Percentiles rank a stretch among this genome's conserved stretches.
Conservation (phyloP, 2,888 invertebrate genomes). For the Chrysodeixis includens region DNA sequence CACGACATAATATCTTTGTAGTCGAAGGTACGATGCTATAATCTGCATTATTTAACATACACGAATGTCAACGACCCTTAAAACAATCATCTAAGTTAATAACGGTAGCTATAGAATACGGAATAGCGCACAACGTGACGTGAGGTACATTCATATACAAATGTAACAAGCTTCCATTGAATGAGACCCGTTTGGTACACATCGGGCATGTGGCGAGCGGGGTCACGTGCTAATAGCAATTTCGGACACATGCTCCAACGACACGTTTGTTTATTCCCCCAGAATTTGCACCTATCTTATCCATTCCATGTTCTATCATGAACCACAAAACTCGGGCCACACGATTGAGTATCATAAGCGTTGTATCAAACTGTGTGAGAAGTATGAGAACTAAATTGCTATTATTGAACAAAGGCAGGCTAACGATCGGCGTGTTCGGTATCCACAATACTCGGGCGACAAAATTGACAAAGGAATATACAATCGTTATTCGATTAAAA, state of each 20-base stretch:
- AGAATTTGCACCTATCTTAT: constrained; percentile 22
- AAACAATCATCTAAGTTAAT: constrained; percentile 44
- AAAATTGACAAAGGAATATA: constrained; percentile 50
- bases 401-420: constrained; percentile 50
- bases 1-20: constrained; percentile 27
- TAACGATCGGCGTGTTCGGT: constrained; percentile 39
- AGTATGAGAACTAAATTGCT: constrained; percentile 46
- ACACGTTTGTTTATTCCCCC: constrained; percentile 24
- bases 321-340: constrained; percentile 20
- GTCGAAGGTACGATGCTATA: neutral
- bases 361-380: constrained; percentile 19
- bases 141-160: constrained; percentile 43
- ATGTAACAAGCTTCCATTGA: constrained; percentile 34
- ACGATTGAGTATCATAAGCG: constrained; percentile 20
- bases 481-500: constrained; percentile 47
- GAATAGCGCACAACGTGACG: constrained; percentile 9
- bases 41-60: neutral
- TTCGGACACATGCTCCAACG: constrained; percentile 22
- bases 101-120: constrained; percentile 27
- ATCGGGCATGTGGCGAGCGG: constrained; percentile 8
- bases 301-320: constrained; percentile 20
- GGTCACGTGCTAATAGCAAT: constrained; percentile 28
- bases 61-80: constrained; percentile 49
- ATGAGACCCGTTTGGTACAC: constrained; percentile 17
- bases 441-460: constrained; percentile 29